Percentiles rank a stretch among this genome's conserved stretches.
These are phyloP conservation scores for Xenopus petersii DNA, from an alignment of 2,797 vertebrate species.

Conservation along the genomic window DNA sequence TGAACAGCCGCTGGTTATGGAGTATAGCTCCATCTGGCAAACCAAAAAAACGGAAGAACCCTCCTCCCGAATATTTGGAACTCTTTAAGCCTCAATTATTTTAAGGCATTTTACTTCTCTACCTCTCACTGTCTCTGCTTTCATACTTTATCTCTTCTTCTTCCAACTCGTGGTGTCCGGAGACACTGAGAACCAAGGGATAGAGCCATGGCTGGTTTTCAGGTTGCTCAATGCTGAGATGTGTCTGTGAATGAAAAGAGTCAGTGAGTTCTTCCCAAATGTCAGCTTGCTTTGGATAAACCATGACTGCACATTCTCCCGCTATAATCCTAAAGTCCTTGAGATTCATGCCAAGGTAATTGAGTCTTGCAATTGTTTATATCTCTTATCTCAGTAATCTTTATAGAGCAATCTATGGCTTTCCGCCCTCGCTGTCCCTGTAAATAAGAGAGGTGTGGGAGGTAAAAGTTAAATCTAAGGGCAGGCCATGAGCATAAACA, in stretches of 20 bases:
- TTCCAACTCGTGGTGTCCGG: slow-evolving; percentile 25
- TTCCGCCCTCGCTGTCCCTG: slow-evolving; percentile 23
- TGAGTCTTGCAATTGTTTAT: slow-evolving; percentile 37
- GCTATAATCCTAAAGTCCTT: slow-evolving; percentile 29
- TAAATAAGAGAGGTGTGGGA: slow-evolving; percentile 33
- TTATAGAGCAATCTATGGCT: slow-evolving; percentile 38
- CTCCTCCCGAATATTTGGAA: not conserved
- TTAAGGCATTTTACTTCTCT: slow-evolving; percentile 1
- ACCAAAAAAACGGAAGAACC: not conserved
- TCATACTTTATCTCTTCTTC: slow-evolving; percentile 32
- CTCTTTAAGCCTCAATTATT: not conserved
- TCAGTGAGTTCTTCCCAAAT: not conserved
- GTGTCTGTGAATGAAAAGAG: slow-evolving; percentile 12
- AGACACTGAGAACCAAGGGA: not conserved
- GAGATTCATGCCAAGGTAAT: slow-evolving; percentile 22
- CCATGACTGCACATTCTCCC: not conserved
- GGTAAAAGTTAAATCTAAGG: slow-evolving; percentile 47
- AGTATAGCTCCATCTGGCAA: slow-evolving; percentile 1
- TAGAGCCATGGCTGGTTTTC: not conserved
- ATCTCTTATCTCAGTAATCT: slow-evolving; percentile 44
- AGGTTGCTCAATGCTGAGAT: not conserved
- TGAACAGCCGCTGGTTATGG: slow-evolving; percentile 38
- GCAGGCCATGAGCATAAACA: slow-evolving; percentile 24
- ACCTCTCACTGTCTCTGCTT: not conserved
- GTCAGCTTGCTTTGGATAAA: not conserved